Evolutionary conservation across 2,888 invertebrate species (phyloP).

Genomic region (Mimumesa dahlbomi): DNA sequence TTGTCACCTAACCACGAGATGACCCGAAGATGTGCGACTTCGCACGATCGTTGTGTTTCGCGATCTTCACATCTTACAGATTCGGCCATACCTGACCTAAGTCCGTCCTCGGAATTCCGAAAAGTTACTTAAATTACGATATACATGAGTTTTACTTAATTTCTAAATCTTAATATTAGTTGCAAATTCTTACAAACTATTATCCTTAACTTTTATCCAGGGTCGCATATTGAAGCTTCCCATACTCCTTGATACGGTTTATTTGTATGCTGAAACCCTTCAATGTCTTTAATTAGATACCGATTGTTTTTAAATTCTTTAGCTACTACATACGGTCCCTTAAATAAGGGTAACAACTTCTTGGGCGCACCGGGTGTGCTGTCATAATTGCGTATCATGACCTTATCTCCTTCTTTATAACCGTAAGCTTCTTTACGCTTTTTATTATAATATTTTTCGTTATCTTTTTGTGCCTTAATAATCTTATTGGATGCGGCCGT

Average conservation of each 20-base stretch:
- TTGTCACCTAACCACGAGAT: too few species aligned
- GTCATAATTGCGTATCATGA: background rate
- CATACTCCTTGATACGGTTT: constrained; percentile 37
- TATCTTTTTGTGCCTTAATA: constrained; percentile 25
- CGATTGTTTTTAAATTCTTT: constrained; percentile 48
- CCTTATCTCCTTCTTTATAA: background rate
- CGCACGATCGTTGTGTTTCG: too few species aligned
- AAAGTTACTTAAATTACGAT: background rate
- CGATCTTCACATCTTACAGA: too few species aligned
- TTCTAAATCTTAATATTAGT: background rate
- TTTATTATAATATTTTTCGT: background rate
- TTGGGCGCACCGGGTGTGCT: background rate
- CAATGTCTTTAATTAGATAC: constrained; percentile 48
- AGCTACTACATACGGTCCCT: constrained; percentile 24
- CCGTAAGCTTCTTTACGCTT: background rate
- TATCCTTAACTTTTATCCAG: constrained; percentile 12
- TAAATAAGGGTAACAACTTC: background rate
- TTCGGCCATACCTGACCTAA: constrained; percentile 1
- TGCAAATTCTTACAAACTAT: background rate
- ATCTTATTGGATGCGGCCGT: too few species aligned
- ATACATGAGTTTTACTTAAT: background rate
- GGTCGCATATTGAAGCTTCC: constrained; percentile 41
- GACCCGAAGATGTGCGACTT: too few species aligned
- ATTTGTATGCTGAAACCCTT: constrained; percentile 31
- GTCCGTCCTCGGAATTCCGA: background rate